Evolutionary conservation across 2,113 vertebrate genomes (phyloP).

Genomic region (Podarcis raffonei): DNA sequence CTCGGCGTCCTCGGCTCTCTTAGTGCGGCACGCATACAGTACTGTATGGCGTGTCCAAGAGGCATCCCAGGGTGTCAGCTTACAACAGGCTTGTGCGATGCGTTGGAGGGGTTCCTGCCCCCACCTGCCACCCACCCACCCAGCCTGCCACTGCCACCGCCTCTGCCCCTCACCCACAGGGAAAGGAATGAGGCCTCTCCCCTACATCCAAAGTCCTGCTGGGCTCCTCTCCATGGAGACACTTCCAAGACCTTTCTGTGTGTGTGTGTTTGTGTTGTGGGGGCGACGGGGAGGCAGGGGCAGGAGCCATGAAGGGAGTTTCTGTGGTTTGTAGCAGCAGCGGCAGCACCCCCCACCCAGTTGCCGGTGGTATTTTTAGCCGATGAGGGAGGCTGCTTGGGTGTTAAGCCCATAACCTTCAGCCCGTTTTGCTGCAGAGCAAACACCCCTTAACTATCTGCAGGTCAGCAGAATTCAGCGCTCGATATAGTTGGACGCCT

Average conservation of each 20-base stretch:
- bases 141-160: neutral
- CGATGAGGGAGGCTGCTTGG: neutral
- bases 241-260: neutral
- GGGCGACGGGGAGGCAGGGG: no score
- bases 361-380: slow-evolving; percentile 68
- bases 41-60: neutral
- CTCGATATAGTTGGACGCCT: slow-evolving; percentile 36
- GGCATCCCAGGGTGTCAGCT: neutral
- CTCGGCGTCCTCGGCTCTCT: neutral
- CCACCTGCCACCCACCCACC: neutral
- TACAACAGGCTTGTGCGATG: no score
- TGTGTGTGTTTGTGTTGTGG: neutral
- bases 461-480: slow-evolving; percentile 63
- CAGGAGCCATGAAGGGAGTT: no score
- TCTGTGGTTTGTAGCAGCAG: neutral
- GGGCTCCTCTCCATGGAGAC: neutral
- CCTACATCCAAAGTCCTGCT: no score
- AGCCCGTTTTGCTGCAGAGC: slow-evolving; percentile 42
- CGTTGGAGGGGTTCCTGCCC: neutral
- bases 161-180: neutral
- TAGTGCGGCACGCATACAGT: neutral
- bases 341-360: neutral
- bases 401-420: slow-evolving; percentile 65
- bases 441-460: slow-evolving; percentile 44
- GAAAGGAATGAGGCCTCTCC: neutral